Percentiles rank a stretch among this genome's conserved stretches.
Evolutionary conservation across 2,797 vertebrate genomes (phyloP).

Genomic region (Tenualosa thibaudeaui): DNA sequence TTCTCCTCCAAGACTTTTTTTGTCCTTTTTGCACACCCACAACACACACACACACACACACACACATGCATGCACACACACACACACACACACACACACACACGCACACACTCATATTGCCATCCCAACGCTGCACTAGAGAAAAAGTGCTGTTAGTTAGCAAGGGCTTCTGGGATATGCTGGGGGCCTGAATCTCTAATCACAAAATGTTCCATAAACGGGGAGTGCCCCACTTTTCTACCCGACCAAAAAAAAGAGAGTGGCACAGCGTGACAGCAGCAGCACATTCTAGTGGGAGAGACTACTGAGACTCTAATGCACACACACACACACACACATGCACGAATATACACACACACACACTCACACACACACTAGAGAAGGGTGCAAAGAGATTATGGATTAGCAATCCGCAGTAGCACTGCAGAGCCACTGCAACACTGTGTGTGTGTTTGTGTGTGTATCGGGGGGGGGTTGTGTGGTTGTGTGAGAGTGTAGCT

Average conservation of each 20-base stretch:
- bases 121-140: background rate
- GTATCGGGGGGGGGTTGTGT: background rate
- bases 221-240: conserved; percentile 17
- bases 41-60: conserved; percentile 11
- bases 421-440: conserved; percentile 20
- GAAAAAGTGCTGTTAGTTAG: conserved; percentile 1
- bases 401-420: background rate
- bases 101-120: background rate
- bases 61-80: conserved; percentile 4
- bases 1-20: background rate
- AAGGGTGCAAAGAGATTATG: background rate
- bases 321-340: background rate
- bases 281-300: background rate
- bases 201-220: conserved; percentile 19
- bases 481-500: background rate
- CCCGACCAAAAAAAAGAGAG: background rate
- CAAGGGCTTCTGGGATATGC: conserved; percentile 13
- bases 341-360: background rate
- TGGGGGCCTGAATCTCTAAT: conserved; percentile 13
- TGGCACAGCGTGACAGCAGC: conserved; percentile 2
- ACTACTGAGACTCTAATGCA: background rate
- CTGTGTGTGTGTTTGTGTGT: background rate
- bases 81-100: conserved; percentile 26
- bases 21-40: background rate
- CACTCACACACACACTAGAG: background rate